Conservation (phyloP, 2,888 invertebrate genomes). For the Myopa tessellatipennis region DNA sequence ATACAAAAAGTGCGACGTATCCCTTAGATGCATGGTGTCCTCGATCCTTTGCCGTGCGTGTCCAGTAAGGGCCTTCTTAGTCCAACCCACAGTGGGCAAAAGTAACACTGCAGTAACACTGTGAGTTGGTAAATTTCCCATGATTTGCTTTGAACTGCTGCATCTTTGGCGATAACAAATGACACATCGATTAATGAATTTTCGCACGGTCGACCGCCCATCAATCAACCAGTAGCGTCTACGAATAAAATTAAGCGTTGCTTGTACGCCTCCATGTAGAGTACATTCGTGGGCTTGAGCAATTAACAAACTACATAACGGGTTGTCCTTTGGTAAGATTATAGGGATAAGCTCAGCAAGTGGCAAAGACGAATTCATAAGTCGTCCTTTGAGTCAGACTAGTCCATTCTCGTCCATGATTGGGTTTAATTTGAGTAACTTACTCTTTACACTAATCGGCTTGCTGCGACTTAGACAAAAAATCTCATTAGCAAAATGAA, state of each 20-base stretch:
- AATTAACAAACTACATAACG: not conserved
- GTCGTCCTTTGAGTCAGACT: no score
- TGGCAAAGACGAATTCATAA: not conserved
- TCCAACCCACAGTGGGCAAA: not conserved
- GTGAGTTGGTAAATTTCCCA: constrained; percentile 19
- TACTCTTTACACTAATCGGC: no score
- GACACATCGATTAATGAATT: constrained; percentile 21
- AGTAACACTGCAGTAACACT: constrained; percentile 25
- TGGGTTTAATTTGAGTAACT: no score
- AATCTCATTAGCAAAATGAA: constrained; percentile 22
- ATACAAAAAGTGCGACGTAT: no score
- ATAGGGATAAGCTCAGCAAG: not conserved
- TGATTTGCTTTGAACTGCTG: constrained; percentile 3
- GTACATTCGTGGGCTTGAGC: constrained; percentile 21
- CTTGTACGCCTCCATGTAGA: constrained; percentile 26
- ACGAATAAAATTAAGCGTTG: constrained; percentile 28
- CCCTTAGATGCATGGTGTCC: no score
- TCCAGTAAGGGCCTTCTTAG: no score
- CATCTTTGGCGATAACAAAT: constrained; percentile 24
- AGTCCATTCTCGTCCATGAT: no score
- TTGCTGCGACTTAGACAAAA: no score
- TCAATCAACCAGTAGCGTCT: constrained; percentile 29
- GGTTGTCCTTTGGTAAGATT: constrained; percentile 19
- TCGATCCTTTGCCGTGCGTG: no score
- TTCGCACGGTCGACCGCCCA: constrained; percentile 23